These are phyloP conservation scores for Melanotaenia maccullochi DNA, from an alignment of 2,797 vertebrate species.

Conservation along the genomic window DNA sequence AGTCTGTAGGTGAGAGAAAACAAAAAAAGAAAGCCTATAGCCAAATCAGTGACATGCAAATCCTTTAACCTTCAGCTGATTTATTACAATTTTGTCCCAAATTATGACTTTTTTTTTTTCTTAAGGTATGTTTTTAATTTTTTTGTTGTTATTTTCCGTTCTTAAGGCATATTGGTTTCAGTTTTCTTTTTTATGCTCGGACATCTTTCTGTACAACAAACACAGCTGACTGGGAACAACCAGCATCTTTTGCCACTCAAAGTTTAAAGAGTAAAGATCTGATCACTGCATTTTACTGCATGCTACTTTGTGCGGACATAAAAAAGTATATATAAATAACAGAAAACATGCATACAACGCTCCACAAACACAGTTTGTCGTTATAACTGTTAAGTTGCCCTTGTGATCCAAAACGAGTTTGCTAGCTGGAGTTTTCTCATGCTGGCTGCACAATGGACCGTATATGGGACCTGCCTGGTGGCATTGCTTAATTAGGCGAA, in stretches of 20 bases:
- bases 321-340: conserved; percentile 33
- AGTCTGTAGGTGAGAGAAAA: not conserved
- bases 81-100: no score
- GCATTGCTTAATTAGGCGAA: conserved; percentile 98
- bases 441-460: conserved; percentile 88
- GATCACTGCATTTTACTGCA: not conserved
- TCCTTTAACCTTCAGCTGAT: no score
- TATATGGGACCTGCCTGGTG: conserved; percentile 93
- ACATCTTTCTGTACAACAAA: no score
- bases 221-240: no score
- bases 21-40: not conserved
- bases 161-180: no score
- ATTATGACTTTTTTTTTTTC: no score
- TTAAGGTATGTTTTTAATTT: no score
- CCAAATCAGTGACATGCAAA: not conserved
- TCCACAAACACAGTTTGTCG: conserved; percentile 56
- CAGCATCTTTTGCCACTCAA: no score
- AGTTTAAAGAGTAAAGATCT: not conserved
- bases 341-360: conserved; percentile 30
- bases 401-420: conserved; percentile 92
- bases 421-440: conserved; percentile 95
- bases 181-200: no score
- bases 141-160: no score
- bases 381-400: conserved; percentile 79
- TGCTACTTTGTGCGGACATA: not conserved